Base-by-base conservation (phyloP, 2,797 vertebrate genomes). In the Cossypha niveicapilla region DNA sequence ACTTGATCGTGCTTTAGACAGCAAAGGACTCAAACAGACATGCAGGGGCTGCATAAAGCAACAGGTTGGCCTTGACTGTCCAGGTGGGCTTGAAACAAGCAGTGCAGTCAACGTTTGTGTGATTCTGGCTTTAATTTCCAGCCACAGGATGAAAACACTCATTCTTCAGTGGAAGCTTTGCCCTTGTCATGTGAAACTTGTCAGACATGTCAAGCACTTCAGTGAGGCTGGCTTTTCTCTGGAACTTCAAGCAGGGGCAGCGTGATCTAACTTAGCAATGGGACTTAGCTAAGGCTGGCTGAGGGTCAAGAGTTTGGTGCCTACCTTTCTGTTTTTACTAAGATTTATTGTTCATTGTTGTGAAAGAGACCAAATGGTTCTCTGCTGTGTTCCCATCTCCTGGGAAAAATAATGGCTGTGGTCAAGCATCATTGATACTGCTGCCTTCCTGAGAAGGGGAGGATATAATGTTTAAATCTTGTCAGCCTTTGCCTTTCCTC, bases 51-150 rank as follows among this genome's bases (percentile, higher is more conserved):
- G 63, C 44, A 44, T 32, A 32, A 84, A 39, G 77, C 74, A 62
- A 42, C 54, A 53, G 68, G 27, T 48, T 81, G 87, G 37, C 78
- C 14, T 32, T 32, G 51, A 51, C 57, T 37, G 6, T 58, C 67
- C 74, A 75, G 41, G 72, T 44, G 66, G 58, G 60, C 62, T 85
- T 93, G 65, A 57, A 88, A 35, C 22, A 37, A 88, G 39, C 0
- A 0, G 45, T 19, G 45, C 44, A 22, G 65, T 18, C 5, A 2
- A 48, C 0, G 0, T 63, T 58, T 6, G 13, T 0, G 0, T 5
- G 9, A 47, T 70, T 86, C 57, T 57, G 80, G 74, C 48, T 89
- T 71, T 54, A 30, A n/a, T 27, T 47, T 57, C 79, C 62, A 63
- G 61, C 57, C 63, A 65, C 48, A 16, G 62, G 76, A 71, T 56